Evolutionary conservation across 2,888 invertebrate species (phyloP).

Genomic region (Laspeyria flexula): DNA sequence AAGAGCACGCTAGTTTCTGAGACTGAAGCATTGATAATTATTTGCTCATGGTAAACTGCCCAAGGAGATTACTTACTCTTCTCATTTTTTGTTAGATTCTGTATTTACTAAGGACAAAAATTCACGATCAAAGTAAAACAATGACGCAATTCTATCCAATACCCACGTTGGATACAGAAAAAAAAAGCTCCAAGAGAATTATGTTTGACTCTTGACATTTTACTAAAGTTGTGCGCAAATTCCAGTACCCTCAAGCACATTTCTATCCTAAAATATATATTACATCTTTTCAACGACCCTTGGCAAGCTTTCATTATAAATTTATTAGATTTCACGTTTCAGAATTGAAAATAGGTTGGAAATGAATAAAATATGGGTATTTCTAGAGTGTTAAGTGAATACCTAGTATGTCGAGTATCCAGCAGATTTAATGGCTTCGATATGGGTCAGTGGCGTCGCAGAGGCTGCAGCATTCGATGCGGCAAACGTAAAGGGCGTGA

Average conservation of each 20-base stretch:
- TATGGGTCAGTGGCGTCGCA: constrained; percentile 74
- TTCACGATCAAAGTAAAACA: too few species aligned
- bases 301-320: too few species aligned
- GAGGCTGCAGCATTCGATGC: constrained; percentile 62
- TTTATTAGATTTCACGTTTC: too few species aligned
- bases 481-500: constrained; percentile 67
- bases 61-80: too few species aligned
- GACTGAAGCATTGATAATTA: too few species aligned
- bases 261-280: too few species aligned
- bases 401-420: constrained; percentile 48
- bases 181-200: neutral
- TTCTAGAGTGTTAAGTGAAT: neutral
- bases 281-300: too few species aligned
- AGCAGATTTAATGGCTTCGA: constrained; percentile 60
- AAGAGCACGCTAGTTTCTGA: neutral
- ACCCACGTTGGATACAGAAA: neutral
- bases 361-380: neutral
- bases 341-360: too few species aligned
- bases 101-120: too few species aligned
- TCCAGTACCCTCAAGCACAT: neutral
- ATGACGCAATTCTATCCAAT: too few species aligned
- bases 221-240: neutral
- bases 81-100: too few species aligned
- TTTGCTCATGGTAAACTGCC: too few species aligned
- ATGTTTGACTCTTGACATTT: neutral